Percentiles rank a stretch among this genome's conserved stretches.
Conservation (phyloP, 2,113 vertebrate genomes). For the Macaca mulatta region DNA sequence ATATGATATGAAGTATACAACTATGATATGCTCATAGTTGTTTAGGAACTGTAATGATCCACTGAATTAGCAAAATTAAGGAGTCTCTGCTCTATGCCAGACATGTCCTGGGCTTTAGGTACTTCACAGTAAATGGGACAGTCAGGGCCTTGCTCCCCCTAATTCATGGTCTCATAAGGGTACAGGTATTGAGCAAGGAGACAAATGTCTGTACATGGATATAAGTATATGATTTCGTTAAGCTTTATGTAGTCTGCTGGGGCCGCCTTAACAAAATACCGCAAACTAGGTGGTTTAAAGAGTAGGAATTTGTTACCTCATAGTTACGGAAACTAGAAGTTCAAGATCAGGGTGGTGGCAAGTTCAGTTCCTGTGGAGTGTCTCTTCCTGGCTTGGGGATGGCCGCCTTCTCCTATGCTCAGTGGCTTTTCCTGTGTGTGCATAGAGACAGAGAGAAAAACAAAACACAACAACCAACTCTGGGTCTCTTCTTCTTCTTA, state of each 20-base stretch:
- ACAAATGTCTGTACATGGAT: background rate
- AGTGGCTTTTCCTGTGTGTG: background rate
- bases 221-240: background rate
- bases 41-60: background rate
- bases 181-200: background rate
- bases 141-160: too few species aligned
- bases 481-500: background rate
- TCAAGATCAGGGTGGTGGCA: background rate
- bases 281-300: background rate
- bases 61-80: background rate
- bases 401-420: background rate
- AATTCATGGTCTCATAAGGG: background rate
- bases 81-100: too few species aligned
- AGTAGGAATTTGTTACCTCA: background rate
- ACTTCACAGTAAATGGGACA: accelerated
- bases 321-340: background rate
- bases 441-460: background rate
- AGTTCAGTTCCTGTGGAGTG: background rate
- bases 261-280: background rate
- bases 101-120: background rate
- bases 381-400: background rate
- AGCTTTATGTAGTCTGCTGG: background rate
- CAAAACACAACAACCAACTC: background rate
- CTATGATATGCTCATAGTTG: background rate
- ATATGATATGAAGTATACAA: too few species aligned